Base-by-base conservation (phyloP, 2,888 invertebrate genomes). In the Xylota segnis region DNA sequence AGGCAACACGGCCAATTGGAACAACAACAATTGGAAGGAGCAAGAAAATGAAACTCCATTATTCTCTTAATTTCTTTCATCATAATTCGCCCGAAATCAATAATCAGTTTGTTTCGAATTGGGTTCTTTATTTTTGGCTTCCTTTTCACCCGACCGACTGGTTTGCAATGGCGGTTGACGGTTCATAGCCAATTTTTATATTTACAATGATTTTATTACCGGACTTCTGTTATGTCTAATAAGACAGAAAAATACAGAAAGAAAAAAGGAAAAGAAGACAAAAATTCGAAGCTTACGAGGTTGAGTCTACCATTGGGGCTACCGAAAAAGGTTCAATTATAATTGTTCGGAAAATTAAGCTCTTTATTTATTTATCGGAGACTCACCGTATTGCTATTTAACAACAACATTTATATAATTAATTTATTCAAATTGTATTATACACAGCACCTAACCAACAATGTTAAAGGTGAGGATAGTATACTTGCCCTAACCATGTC, bases 51-150 rank as follows among this genome's bases (percentile, higher is more conserved):
- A 74, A 63, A 74, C 58, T 71, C 47, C 37, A 71, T 71, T 71
- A 59, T 59, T 71, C 58, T 56, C 71, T 71, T 71, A 71, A 58
- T 71, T 56, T 75, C 47, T 65, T 75, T 56, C 61, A 45, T 47
- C 75, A 75, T 56, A 56, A 66, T 75, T 75, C 65, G 65, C 23
- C 29, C 27, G 47, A 63, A 75, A 75, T 75, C 75, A 66, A 56
- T 75, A 75, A 75, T 58, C 56, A 63, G 74, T 74, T 74, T 65
- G 74, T 74, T 47, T 71, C n/a, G 56, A n/a, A 32, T n/a, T 4
- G n/a, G 10, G 45, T 40, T 52, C 58, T 50, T 61, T 32, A 32
- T 43, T 9, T n/a, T n/a, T n/a, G n/a, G 14, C 32, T 58, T 56
- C 7, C 2, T 52, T 54, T 37, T 34, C 16, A 12, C 5, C 14